Base-by-base conservation (phyloP, 2,113 vertebrate species). In the Dunckerocampus dactyliophorus region DNA sequence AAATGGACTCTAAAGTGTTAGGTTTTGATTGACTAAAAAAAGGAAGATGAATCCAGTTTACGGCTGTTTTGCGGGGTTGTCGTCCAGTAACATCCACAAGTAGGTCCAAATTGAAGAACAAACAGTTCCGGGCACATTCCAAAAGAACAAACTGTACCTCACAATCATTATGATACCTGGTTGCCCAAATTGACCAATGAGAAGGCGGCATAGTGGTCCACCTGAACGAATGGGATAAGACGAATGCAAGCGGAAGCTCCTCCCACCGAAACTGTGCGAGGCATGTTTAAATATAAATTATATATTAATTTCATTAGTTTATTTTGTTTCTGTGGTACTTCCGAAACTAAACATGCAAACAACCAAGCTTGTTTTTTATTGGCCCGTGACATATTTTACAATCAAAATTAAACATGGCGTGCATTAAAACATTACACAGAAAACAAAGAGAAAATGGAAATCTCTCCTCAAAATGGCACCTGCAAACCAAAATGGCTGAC, bases 201-300 rank as follows among this genome's bases (percentile, higher is more conserved):
- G 14, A 42, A 21, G 6, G 4, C n/a, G n/a, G 12, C 34, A 15
- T 15, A 1, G 6, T 13, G n/a, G 54, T 8, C 1, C 45, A 55
- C 24, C 28, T 51, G 34, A 62, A 61, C 82, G 78, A 87, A 82
- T 87, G 2, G 15, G 0, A 52, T 55, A 6, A 7, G 20, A 47
- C 19, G 17, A 47, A 15, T 47, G 4, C 3, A 34, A 10, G 6
- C 1, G 1, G 31, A 67, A 56, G 19, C 13, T 19, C 34, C 54
- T 37, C 53, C 53, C n/a, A 43, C 53, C 53, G 31, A 5, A 55
- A 55, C 11, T 8, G 17, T 14, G 1, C 16, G 17, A 34, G 6
- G 10, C 12, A 14, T 43, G 13, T 42, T 42, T 42, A 42, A 42
- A 2, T 39, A 1, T 39, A 39, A 39, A 34, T n/a, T 39, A 39